Evolutionary conservation across 1,140 invertebrate species (phyloP), one percentile per base, ranked within the genome.

Genomic region (Drosophila serrata): DNA sequence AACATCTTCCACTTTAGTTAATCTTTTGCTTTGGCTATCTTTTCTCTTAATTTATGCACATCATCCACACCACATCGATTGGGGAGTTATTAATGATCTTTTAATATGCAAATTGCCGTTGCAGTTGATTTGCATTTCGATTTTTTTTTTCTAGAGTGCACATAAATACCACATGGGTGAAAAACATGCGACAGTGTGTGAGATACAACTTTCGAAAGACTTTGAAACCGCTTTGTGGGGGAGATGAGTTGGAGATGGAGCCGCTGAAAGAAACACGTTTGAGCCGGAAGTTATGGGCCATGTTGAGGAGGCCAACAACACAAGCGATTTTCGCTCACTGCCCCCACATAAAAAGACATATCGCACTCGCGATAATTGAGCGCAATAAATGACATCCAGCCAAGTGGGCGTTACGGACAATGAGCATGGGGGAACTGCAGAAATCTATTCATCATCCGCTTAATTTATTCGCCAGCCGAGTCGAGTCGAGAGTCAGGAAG

Each of bases 171-270:
- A 58, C 11, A 49, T 46, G 37, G 39, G 11, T 4, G 29, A 59
- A 61, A 63, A 49, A 15, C 35, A 33, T 9, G 27, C n/a, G 29
- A 51, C 22, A 31, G 43, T 49, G 35, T 27, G 35, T 49, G 45
- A 37, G 51, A 17, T 22, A 40, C 81, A 84, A 82, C 76, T 82
- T 84, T 82, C 60, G 56, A 80, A 64, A 75, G 59, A 61, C 56
- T 70, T 59, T 61, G 37, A 64, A 62, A 46, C 67, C 62, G 65
- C 57, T 78, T 74, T 78, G 75, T 57, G 51, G 55, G 60, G 40
- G 45, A 60, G 22, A 39, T 43, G 51, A 45, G 24, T 24, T 27
- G 42, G 33, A 57, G 46, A 29, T 57, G 48, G 45, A 31, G 24
- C 22, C 15, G 17, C 29, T 15, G 17, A 22, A 9, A 35, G 45